A percentile compares a stretch with the other conserved stretches of the same genome.
Evolutionary conservation across 2,888 invertebrate species (phyloP).

Genomic region (Platycheirus albimanus): DNA sequence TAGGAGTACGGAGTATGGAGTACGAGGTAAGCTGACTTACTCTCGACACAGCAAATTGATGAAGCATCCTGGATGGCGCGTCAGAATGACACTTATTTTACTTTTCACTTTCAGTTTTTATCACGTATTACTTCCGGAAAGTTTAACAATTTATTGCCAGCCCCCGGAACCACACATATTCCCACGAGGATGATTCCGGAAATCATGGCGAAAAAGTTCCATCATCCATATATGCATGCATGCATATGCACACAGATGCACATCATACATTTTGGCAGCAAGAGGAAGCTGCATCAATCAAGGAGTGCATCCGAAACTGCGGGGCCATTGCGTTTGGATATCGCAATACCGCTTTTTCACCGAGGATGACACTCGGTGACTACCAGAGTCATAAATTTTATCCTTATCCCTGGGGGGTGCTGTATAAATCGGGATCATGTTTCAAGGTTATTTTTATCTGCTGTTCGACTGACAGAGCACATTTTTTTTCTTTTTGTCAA

Average conservation of each 20-base stretch:
- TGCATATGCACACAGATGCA: not conserved
- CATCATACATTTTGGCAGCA: not conserved
- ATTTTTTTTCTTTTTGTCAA: not conserved
- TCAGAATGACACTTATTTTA: conserved; percentile 37
- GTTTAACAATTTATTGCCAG: conserved; percentile 62
- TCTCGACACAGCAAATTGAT: conserved; percentile 55
- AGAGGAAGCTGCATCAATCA: conserved; percentile 60
- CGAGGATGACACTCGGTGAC: conserved; percentile 53
- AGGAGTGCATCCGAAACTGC: conserved; percentile 58
- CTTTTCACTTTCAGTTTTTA: conserved; percentile 61
- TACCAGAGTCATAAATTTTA: conserved; percentile 55
- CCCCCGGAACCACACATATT: conserved; percentile 36
- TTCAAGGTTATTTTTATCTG: conserved; percentile 38
- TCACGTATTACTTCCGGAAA: conserved; percentile 70
- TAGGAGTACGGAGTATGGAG: no score
- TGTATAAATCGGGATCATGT: conserved; percentile 24
- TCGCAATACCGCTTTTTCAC: conserved; percentile 50
- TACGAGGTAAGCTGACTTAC: conserved; percentile 8
- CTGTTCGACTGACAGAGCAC: conserved; percentile 35
- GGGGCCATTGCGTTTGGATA: conserved; percentile 37
- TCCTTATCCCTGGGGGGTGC: not conserved
- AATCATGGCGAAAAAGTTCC: conserved; percentile 47
- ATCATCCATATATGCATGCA: conserved; percentile 16
- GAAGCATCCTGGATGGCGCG: conserved; percentile 26
- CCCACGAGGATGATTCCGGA: conserved; percentile 55